Conservation (phyloP, 1,140 invertebrate species). For the Temnothorax curvispinosus region DNA sequence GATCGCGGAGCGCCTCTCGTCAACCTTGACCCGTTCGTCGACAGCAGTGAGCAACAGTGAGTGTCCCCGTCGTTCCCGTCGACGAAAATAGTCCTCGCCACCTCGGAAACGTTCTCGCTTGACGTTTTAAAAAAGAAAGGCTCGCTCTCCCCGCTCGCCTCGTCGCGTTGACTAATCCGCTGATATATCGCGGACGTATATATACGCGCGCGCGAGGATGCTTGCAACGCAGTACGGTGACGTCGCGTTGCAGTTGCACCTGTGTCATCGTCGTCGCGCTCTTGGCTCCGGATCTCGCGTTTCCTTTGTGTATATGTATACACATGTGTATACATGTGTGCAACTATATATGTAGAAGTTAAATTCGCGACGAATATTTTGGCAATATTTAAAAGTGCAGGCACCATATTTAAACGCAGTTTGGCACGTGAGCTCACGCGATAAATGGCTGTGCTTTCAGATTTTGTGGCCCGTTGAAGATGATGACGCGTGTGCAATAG, state of each 20-base stretch:
- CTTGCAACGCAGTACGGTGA: constrained; percentile 1
- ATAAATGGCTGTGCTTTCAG: constrained; percentile 60
- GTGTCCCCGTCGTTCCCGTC: constrained; percentile 51
- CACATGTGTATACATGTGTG: background rate
- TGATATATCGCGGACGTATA: constrained; percentile 17
- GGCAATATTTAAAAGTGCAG: constrained; percentile 6
- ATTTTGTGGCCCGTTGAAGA: constrained; percentile 47
- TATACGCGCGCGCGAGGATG: background rate
- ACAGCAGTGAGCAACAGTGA: constrained; percentile 74
- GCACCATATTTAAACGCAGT: background rate
- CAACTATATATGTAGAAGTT: constrained; percentile 4
- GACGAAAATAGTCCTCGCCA: constrained; percentile 78
- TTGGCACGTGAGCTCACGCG: background rate
- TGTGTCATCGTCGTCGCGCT: background rate
- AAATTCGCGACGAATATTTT: constrained; percentile 8
- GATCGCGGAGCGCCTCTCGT: constrained; percentile 76
- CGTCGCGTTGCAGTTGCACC: background rate
- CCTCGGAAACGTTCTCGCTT: constrained; percentile 39
- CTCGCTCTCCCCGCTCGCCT: background rate
- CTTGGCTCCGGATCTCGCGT: constrained; percentile 2
- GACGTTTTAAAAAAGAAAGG: background rate
- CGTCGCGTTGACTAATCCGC: constrained; percentile 1
- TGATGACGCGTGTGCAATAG: constrained; percentile 43
- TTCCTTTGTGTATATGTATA: background rate
- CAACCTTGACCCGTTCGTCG: constrained; percentile 82